A percentile compares a stretch with the other conserved stretches of the same genome.
These are phyloP conservation scores for Nomada hirtipes DNA, from an alignment of 2,888 invertebrate species.

Conservation along the genomic window DNA sequence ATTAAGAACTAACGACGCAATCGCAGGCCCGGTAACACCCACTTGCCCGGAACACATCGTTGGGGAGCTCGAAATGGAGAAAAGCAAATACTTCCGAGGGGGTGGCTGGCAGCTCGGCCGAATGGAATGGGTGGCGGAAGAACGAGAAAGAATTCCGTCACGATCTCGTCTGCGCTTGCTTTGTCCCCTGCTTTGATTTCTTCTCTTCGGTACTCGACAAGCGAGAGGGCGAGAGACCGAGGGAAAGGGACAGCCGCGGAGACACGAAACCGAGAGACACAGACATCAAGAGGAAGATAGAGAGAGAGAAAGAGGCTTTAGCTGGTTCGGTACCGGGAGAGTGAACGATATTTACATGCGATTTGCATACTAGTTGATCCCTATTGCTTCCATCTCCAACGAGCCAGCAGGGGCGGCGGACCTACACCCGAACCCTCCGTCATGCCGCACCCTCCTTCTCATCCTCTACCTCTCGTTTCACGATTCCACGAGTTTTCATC, in stretches of 20 bases:
- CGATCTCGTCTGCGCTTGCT: slow-evolving; percentile 79
- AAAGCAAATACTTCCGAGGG: slow-evolving; percentile 49
- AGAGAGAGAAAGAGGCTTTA: slow-evolving; percentile 73
- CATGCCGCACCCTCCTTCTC: slow-evolving; percentile 68
- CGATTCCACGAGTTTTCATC: slow-evolving; percentile 68
- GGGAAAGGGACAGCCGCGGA: slow-evolving; percentile 42
- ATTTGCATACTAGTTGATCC: slow-evolving; percentile 85
- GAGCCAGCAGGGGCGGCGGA: slow-evolving; percentile 80
- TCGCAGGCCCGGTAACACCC: slow-evolving; percentile 43
- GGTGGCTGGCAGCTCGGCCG: slow-evolving; percentile 34
- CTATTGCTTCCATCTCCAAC: slow-evolving; percentile 84
- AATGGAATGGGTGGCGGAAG: slow-evolving; percentile 58
- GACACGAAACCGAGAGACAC: slow-evolving; percentile 62
- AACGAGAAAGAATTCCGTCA: slow-evolving; percentile 76
- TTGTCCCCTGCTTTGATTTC: slow-evolving; percentile 83
- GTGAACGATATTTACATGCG: slow-evolving; percentile 84
- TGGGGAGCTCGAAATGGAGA: slow-evolving; percentile 32
- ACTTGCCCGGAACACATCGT: slow-evolving; percentile 37
- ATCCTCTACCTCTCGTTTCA: slow-evolving; percentile 51
- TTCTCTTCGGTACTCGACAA: slow-evolving; percentile 74
- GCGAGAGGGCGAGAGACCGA: slow-evolving; percentile 50
- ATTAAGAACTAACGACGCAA: slow-evolving; percentile 45
- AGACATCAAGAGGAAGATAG: slow-evolving; percentile 65
- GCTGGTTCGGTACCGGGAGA: slow-evolving; percentile 78
- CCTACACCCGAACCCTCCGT: slow-evolving; percentile 77